phyloP scores from a whole-genome alignment of 2,113 vertebrate species.

The Taxidea taxus region DNA sequence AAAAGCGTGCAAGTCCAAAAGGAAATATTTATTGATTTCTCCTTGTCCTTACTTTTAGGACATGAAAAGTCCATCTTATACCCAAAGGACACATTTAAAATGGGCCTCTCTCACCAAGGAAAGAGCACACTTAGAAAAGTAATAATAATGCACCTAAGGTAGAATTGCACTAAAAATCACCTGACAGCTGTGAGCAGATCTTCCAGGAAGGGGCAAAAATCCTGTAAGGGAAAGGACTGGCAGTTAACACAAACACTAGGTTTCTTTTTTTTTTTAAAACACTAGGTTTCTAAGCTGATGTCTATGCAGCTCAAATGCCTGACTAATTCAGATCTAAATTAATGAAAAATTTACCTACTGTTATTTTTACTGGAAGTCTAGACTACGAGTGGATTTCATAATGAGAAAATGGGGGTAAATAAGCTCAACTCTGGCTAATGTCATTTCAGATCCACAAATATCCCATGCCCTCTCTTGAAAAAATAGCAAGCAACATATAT shows the following conservation, averaged over 20 bases:
- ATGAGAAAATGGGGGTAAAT: background rate
- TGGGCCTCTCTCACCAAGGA: constrained; percentile 65
- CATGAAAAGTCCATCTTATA: constrained; percentile 60
- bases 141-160: constrained; percentile 50
- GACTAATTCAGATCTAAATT: constrained; percentile 8
- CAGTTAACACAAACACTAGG: background rate
- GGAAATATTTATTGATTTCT: constrained; percentile 76
- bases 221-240: background rate
- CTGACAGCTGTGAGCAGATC: constrained; percentile 35
- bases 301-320: background rate
- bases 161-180: constrained; percentile 60
- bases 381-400: background rate
- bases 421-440: background rate
- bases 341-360: background rate
- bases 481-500: background rate
- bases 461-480: background rate
- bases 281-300: constrained; percentile 7
- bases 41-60: constrained; percentile 76
- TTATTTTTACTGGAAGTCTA: constrained; percentile 42
- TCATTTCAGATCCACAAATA: constrained; percentile 48
- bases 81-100: constrained; percentile 78
- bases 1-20: constrained; percentile 76
- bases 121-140: constrained; percentile 63
- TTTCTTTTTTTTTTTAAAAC: too few species aligned
- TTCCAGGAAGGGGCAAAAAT: constrained; percentile 14